Conservation (phyloP, 2,113 vertebrate species). For the Menidia beryllina region DNA sequence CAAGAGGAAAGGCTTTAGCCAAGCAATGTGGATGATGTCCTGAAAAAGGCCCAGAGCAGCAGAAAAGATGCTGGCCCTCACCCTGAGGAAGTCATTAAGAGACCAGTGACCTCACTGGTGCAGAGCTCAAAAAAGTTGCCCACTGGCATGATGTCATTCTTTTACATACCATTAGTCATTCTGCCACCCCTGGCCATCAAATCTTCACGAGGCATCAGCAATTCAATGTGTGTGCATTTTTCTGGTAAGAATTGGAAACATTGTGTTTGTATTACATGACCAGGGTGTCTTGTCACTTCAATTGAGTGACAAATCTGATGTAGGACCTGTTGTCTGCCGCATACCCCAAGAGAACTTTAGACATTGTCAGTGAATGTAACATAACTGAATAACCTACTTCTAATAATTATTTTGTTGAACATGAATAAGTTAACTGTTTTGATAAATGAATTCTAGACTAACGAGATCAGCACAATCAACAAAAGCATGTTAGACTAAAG, state of each 20-base stretch:
- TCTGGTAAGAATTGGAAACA: conserved; percentile 26
- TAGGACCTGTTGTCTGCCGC: neutral
- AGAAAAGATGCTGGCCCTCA: conserved; percentile 42
- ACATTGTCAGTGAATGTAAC: neutral
- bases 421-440: too few relatives aligned
- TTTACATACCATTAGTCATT: conserved; percentile 73
- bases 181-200: conserved; percentile 53
- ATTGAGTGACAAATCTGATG: neutral
- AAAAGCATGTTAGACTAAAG: neutral
- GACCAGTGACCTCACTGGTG: conserved; percentile 78
- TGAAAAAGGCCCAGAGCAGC: conserved; percentile 17
- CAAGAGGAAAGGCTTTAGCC: conserved; percentile 42
- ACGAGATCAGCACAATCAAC: too few relatives aligned
- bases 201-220: conserved; percentile 39
- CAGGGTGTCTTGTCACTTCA: conserved; percentile 7
- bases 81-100: conserved; percentile 77
- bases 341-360: neutral
- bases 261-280: conserved; percentile 1
- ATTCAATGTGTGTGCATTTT: conserved; percentile 37
- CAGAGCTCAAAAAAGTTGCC: conserved; percentile 63
- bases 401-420: neutral
- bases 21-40: conserved; percentile 37
- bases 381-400: too few relatives aligned
- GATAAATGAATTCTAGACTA: too few relatives aligned
- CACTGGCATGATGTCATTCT: conserved; percentile 78